A percentile compares a stretch with the other conserved stretches of the same genome.
Conservation (phyloP, 2,888 invertebrate species). For the Caenorhabditis sinica region DNA sequence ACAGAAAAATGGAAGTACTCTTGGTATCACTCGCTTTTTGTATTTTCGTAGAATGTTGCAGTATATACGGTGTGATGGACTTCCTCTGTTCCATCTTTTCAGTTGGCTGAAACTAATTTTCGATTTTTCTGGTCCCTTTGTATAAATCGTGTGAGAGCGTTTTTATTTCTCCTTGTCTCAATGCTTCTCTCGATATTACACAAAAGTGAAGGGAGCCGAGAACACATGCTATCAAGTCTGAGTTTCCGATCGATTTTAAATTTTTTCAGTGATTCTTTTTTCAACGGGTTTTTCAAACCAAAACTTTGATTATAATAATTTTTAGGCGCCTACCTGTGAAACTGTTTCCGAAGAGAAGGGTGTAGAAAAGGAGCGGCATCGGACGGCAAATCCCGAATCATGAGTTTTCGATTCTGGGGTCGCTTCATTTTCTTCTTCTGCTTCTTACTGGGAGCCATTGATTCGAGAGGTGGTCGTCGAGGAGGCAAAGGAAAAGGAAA, state of each 20-base stretch:
- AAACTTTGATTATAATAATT: neutral
- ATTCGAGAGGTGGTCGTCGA: slow-evolving; percentile 79
- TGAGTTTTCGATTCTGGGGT: slow-evolving; percentile 53
- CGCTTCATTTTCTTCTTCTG: slow-evolving; percentile 43
- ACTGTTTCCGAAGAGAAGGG: slow-evolving; percentile 60
- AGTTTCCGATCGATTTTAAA: slow-evolving; percentile 25
- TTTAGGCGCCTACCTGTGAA: slow-evolving; percentile 43
- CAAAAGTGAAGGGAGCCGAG: slow-evolving; percentile 20
- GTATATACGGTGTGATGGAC: slow-evolving; percentile 49
- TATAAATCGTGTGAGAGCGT: slow-evolving; percentile 31
- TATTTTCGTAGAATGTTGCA: slow-evolving; percentile 51
- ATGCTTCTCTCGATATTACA: slow-evolving; percentile 38
- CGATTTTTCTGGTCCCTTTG: neutral
- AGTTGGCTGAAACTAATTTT: slow-evolving; percentile 37
- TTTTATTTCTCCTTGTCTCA: slow-evolving; percentile 2
- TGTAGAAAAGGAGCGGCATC: slow-evolving; percentile 59
- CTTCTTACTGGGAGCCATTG: slow-evolving; percentile 47
- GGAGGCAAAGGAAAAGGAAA: slow-evolving; percentile 80
- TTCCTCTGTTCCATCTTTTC: slow-evolving; percentile 65
- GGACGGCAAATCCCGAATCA: slow-evolving; percentile 64
- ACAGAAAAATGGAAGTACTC: slow-evolving; percentile 61
- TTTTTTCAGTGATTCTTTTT: neutral
- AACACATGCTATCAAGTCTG: slow-evolving; percentile 35
- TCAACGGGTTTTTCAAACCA: neutral
- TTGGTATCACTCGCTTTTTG: slow-evolving; percentile 42